Base-by-base conservation (phyloP, 2,113 vertebrate species). In the Pipa parva region DNA sequence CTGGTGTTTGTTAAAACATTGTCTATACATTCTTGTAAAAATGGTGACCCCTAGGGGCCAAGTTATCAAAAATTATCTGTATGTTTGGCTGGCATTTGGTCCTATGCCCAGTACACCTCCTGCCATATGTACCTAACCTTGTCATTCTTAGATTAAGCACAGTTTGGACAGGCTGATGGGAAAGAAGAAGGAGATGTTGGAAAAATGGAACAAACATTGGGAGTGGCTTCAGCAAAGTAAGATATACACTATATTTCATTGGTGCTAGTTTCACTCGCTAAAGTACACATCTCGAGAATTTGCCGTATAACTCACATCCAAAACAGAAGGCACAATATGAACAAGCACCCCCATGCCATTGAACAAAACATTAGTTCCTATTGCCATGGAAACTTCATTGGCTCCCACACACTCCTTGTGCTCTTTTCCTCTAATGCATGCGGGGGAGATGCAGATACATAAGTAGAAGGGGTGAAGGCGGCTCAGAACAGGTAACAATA, bases 171-270 rank as follows among this genome's bases (percentile, higher is more conserved):
- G 88, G 79, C 85, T 98, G 62, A 64, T 92, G 27, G 71, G 81
- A 0, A 95, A 95, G 82, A 92, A 94, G 78, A 87, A 87, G 33
- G 93, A 96, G 71, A 81, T 98, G 75, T 80, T 77, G 6, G 93
- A 94, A 63, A 95, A 93, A 79, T 98, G 94, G 94, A 93, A 98
- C 72, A 90, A 85, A 56, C 93, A 95, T 54, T 97, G 95, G 95
- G 94, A 94, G 18, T 83, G 89, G 77, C 81, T 98, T 5, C 94
- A 97, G 79, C 94, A 97, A 75, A 87, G 95, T 96, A 79, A 92
- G 93, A n/a, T n/a, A n/a, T 80, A 17, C 7, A 12, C 39, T 42
- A 17, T 42, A 42, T 1, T 18, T n/a, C 39, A 42, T 36, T 36
- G 3, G 5, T 42, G 39, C 33, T n/a, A n/a, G n/a, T n/a, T n/a